These are phyloP conservation scores for Danio choprae DNA, from an alignment of 2,797 vertebrate genomes.

Conservation along the genomic window DNA sequence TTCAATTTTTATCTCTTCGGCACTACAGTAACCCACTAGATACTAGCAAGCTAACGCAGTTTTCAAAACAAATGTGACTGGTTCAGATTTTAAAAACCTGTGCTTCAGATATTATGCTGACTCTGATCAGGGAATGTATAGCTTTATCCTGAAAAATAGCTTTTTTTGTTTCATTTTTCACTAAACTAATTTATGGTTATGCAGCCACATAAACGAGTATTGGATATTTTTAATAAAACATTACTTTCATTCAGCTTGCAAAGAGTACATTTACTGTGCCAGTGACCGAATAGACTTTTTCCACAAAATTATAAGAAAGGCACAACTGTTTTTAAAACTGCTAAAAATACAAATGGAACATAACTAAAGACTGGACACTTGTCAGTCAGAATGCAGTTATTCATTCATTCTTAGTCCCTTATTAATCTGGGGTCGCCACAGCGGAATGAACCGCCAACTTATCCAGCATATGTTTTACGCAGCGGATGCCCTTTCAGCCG, in stretches of 20 bases:
- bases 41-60: neutral
- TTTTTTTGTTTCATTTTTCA: neutral
- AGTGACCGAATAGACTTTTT: no score
- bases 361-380: no score
- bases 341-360: no score
- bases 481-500: no score
- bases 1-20: constrained; percentile 1
- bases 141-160: neutral
- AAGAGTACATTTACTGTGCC: neutral
- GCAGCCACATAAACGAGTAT: neutral
- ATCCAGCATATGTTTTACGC: no score
- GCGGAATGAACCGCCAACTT: no score
- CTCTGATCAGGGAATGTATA: neutral
- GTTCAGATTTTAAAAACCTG: neutral
- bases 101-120: neutral
- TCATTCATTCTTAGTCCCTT: no score
- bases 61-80: neutral
- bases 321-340: no score
- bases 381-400: no score
- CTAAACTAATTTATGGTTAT: neutral
- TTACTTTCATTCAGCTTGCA: neutral
- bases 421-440: no score
- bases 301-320: neutral
- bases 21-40: constrained; percentile 3
- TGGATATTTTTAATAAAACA: neutral